Base-by-base conservation (phyloP, 2,797 vertebrate species). In the Potorous gilbertii region DNA sequence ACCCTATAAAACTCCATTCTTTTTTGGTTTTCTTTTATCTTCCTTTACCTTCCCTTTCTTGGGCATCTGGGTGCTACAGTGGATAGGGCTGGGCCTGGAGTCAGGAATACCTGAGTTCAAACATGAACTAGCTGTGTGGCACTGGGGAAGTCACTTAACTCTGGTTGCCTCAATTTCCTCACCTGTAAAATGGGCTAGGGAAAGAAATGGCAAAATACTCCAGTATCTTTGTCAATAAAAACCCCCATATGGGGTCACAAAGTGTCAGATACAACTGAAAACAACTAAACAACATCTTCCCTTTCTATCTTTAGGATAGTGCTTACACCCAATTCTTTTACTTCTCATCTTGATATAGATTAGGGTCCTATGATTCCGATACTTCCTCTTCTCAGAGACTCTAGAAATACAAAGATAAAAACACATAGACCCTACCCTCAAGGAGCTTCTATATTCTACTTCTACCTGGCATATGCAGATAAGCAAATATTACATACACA, bases 1-100 rank as follows among this genome's bases (percentile, higher is more conserved):
- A 90, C 74, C n/a, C 54, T 95, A 93, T 96, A 90, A 93, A 40
- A n/a, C 94, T 94, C 91, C 91, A 94, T 40, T 57, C 55, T 87
- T 34, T 56, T 57, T 93, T 50, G 34, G 5, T 74, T 87, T 11
- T 93, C 11, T 95, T 95, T 95, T 54, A 93, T 46, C 95, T 97
- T 95, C n/a, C 59, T n/a, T 56, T 66, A 87, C 54, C 92, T 54
- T 96, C 59, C 31, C 50, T 94, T 95, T 97, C 55, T 46, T 81
- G 18, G n/a, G n/a, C 66, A 81, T 6, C 16, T 81, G 46, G n/a
- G 8, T 24, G 66, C n/a, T 18, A 40, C n/a, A 81, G n/a, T 46
- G 0, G 6, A 81, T 81, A 9, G 18, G 40, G n/a, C 21, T 81
- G n/a, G n/a, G 16, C n/a, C n/a, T 81, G 66, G n/a, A 40, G n/a